Conservation (phyloP, 2,888 invertebrate genomes). For the Ochropleura leucogaster region DNA sequence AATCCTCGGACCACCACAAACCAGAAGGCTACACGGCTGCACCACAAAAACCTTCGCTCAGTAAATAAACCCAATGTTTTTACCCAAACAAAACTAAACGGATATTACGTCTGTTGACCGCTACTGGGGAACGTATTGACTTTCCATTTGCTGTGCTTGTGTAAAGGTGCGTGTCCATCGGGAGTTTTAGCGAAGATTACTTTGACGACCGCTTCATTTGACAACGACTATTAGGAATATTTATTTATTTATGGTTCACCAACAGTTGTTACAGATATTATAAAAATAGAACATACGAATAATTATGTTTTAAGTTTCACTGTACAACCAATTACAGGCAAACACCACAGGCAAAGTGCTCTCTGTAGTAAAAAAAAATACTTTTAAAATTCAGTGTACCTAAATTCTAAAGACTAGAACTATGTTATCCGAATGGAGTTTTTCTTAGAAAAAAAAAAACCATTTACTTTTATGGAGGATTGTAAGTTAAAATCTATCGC, state of each 20-base stretch:
- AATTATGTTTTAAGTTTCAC: too few species aligned
- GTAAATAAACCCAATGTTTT: constrained; percentile 45
- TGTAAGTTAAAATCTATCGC: neutral
- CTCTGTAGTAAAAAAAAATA: too few species aligned
- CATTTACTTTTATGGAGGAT: neutral
- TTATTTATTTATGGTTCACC: too few species aligned
- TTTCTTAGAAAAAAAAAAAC: neutral
- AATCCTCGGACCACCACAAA: constrained; percentile 13
- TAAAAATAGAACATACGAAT: too few species aligned
- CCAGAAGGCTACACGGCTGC: neutral
- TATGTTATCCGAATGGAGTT: neutral
- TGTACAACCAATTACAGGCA: too few species aligned
- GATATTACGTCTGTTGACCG: constrained; percentile 35
- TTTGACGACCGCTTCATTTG: neutral
- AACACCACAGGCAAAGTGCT: too few species aligned
- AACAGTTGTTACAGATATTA: too few species aligned
- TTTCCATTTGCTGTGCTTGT: constrained; percentile 39
- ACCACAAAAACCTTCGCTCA: constrained; percentile 11
- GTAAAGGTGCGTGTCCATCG: neutral
- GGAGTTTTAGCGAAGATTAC: neutral
- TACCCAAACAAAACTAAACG: constrained; percentile 32
- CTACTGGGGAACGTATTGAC: constrained; percentile 38
- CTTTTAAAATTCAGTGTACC: too few species aligned
- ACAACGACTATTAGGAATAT: neutral
- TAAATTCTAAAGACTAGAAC: too few species aligned